Base-by-base conservation (phyloP, 2,888 invertebrate species). In the Cryptosula pallasiana region DNA sequence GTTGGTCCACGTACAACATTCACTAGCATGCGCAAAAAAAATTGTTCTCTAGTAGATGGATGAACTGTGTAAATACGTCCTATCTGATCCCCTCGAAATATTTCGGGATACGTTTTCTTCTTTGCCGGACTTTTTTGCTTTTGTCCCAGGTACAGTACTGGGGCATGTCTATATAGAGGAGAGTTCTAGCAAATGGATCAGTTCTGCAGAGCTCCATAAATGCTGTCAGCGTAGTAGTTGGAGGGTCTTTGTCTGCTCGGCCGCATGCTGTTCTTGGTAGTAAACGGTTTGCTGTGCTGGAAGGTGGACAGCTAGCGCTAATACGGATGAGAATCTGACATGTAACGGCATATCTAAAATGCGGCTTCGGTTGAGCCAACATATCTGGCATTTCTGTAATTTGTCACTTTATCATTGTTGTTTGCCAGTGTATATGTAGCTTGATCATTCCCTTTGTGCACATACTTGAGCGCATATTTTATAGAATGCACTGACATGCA, bases 401-500 rank as follows among this genome's bases (percentile, higher is more conserved):
- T 75, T 27, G 73, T 72, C 3, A 83, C 75, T 77, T 85, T 82
- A 74, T 83, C 78, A 45, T 63, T 45, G 35, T 54, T 29, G 55
- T 55, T 36, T 16, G 54, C 25, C 20, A 73, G 9, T 55, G 73
- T 69, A 1, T 76, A n/a, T 34, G 35, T 63, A 20, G 75, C 75
- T 35, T 74, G 71, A 57, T 80, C 77, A 55, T 73, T 71, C 0
- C 78, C 81, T 75, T 80, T 82, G 72, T 77, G 79, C 0, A 79
- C 74, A 72, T 82, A 83, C 55, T 82, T 81, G 73, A 73, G 78
- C 20, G 83, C 25, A 72, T 83, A 81, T 71, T 80, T 81, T 0
- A 79, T 73, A 5, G 73, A 72, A 25, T 71, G 74, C 1, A 82
- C 69, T n/a, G 76, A 72, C 1, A 73, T 55, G 72, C 78, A 78